These are phyloP conservation scores for Epinotia nisella DNA, from an alignment of 2,888 invertebrate species.

Conservation along the genomic window DNA sequence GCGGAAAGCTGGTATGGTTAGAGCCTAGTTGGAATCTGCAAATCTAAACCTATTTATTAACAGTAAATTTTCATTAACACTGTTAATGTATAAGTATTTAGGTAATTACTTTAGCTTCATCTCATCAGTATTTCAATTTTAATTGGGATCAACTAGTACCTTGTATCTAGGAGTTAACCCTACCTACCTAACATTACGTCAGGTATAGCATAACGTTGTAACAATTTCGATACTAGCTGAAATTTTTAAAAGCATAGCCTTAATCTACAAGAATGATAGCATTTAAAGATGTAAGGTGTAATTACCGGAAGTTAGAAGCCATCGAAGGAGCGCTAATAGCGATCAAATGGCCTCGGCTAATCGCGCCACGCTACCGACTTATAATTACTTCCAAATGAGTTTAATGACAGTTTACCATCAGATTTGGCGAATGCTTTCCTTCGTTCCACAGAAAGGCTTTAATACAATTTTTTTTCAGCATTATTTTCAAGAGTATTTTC, in stretches of 20 bases:
- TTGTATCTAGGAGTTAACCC: background rate
- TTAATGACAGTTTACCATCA: slow-evolving; percentile 60
- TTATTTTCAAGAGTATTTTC: slow-evolving; percentile 39
- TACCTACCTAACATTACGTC: background rate
- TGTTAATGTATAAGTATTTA: too few species aligned
- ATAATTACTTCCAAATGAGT: slow-evolving; percentile 67
- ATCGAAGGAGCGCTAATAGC: slow-evolving; percentile 58
- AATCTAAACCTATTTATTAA: too few species aligned
- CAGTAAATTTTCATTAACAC: too few species aligned
- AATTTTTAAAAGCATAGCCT: background rate
- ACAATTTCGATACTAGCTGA: background rate
- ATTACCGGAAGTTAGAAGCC: slow-evolving; percentile 53
- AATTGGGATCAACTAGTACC: too few species aligned
- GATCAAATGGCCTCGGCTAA: slow-evolving; percentile 63
- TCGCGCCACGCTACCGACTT: slow-evolving; percentile 57
- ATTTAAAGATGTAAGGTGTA: slow-evolving; percentile 46
- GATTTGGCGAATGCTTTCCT: slow-evolving; percentile 49
- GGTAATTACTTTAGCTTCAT: too few species aligned
- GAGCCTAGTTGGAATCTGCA: too few species aligned
- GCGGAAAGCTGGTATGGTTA: too few species aligned
- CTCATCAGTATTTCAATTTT: too few species aligned
- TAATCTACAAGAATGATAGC: slow-evolving; percentile 24
- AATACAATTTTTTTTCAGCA: slow-evolving; percentile 54
- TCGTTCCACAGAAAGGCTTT: slow-evolving; percentile 50
- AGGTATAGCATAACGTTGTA: background rate